Conservation (phyloP, 2,113 vertebrate species). For the Thamnophis sirtalis region DNA sequence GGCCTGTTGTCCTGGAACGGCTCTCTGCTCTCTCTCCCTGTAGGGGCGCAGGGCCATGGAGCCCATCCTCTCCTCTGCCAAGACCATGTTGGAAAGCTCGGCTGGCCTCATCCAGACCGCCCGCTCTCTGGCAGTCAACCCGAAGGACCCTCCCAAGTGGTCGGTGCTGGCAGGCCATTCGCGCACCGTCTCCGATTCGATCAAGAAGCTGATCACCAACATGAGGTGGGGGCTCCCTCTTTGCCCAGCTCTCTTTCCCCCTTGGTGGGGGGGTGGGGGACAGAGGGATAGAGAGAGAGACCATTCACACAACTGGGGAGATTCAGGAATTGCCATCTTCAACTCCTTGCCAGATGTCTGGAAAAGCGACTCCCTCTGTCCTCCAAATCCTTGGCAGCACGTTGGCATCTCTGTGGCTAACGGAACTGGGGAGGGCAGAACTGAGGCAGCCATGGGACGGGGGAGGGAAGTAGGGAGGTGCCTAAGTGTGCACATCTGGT, state of each 20-base stretch:
- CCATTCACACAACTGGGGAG: background rate
- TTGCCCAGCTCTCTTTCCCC: background rate
- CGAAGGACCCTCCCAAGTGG: slow-evolving; percentile 94
- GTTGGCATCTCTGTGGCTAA: background rate
- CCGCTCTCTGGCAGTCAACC: slow-evolving; percentile 91
- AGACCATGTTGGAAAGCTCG: slow-evolving; percentile 92
- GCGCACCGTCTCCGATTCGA: slow-evolving; percentile 94
- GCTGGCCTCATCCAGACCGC: slow-evolving; percentile 93
- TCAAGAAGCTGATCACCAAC: slow-evolving; percentile 97
- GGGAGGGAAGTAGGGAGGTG: background rate
- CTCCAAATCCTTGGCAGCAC: background rate
- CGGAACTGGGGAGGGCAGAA: background rate
- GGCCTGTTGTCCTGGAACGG: background rate
- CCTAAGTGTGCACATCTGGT: background rate
- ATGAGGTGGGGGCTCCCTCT: slow-evolving; percentile 79
- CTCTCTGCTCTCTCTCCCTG: background rate
- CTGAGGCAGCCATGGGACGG: background rate
- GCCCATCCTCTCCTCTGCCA: slow-evolving; percentile 86
- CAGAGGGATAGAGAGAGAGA: too few relatives aligned
- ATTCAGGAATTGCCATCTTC: background rate
- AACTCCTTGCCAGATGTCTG: background rate
- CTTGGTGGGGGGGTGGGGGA: too few relatives aligned
- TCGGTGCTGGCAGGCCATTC: slow-evolving; percentile 92
- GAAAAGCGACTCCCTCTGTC: background rate
- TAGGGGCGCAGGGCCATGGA: slow-evolving; percentile 93